A percentile compares a stretch with the other conserved stretches of the same genome.
phyloP scores from a whole-genome alignment of 2,113 vertebrate genomes.

The Protomyctophum bolini region DNA sequence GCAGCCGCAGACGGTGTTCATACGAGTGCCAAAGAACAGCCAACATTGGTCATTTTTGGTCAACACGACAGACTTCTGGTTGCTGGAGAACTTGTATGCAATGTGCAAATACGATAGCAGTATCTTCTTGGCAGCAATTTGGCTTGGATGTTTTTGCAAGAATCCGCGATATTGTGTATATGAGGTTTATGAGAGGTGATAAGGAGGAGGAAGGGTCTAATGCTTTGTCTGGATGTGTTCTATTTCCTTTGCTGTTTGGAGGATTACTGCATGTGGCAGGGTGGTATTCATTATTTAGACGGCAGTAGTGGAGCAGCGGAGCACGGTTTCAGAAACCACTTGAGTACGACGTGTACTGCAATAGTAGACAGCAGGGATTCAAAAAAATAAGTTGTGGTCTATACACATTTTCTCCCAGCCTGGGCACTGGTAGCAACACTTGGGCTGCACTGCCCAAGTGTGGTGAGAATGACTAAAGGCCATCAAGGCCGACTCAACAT shows the following conservation, averaged over 20 bases:
- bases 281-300: conserved; percentile 76
- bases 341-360: conserved; percentile 71
- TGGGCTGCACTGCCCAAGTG: conserved; percentile 33
- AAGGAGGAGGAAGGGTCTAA: conserved; percentile 37
- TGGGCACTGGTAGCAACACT: conserved; percentile 58
- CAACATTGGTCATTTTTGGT: not conserved
- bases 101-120: not conserved
- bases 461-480: conserved; percentile 25
- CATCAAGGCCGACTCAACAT: conserved; percentile 14
- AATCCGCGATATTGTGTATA: no score
- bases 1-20: conserved; percentile 38
- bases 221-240: conserved; percentile 67
- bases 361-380: conserved; percentile 47
- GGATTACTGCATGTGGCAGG: conserved; percentile 65
- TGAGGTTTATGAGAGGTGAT: conserved; percentile 72
- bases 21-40: conserved; percentile 32
- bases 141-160: conserved; percentile 33
- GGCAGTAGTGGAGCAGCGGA: conserved; percentile 64
- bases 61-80: not conserved
- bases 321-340: conserved; percentile 67
- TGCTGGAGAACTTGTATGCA: conserved; percentile 14
- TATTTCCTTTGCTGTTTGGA: conserved; percentile 67
- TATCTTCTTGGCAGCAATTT: not conserved
- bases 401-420: conserved; percentile 33
- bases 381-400: conserved; percentile 49